Base-by-base conservation (phyloP, 2,113 vertebrate genomes). In the Channa maculata region DNA sequence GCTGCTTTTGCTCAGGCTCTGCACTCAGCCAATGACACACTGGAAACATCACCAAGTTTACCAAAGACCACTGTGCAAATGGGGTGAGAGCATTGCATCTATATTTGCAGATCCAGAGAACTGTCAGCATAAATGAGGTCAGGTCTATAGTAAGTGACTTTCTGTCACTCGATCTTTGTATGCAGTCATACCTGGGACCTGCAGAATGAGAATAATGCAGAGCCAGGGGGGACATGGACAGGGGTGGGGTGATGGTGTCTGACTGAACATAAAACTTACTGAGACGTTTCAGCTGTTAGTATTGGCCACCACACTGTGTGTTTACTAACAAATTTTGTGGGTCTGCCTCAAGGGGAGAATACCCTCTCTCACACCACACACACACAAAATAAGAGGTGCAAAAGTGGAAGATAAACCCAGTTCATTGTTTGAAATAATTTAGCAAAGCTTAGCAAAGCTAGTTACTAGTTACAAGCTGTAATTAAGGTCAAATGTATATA, bases 261-360 rank as follows among this genome's bases (percentile, higher is more conserved):
- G 54, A 77, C 65, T 67, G 83, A 80, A 76, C 68, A 65, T 90
- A 82, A 79, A 80, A 78, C 24, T 54, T 75, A 72, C 3, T 1
- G 73, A 84, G 78, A 75, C 82, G 45, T 77, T 85, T 71, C 75
- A 81, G 79, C 80, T 91, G 86, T 88, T 92, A 66, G 75, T 82
- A 76, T 86, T 92, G 91, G 85, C 86, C 68, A 76, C 71, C 71
- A 38, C n/a, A 61, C 77, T 54, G 74, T 86, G 80, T 78, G 71
- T 82, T 86, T 78, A 71, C 71, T 70, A 80, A 74, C 74, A 74
- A 75, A 85, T 70, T 78, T 82, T 79, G 62, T 80, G 74, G 65
- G 73, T 81, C 75, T 69, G 79, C 78, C 54, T 80, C 39, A 0
- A 64, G 67, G 58, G 71, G 50, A 64, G 62, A 63, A 57, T 73